Evolutionary conservation across 2,113 vertebrate species (phyloP).

Genomic region (Misgurnus mizolepis): DNA sequence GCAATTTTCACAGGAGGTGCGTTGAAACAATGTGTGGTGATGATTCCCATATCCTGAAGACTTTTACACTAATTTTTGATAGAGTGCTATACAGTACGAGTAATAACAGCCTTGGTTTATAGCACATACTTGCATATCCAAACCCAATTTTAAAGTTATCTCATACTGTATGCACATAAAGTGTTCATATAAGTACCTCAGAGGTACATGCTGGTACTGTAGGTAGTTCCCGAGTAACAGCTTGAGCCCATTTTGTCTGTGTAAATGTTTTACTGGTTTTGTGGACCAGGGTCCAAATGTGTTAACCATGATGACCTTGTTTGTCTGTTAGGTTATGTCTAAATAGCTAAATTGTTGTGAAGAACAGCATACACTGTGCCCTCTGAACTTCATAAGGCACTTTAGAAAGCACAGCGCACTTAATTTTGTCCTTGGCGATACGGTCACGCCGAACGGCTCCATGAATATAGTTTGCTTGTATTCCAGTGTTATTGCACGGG

Average conservation of each 20-base stretch:
- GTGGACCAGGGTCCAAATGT: too few relatives aligned
- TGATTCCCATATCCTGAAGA: background rate
- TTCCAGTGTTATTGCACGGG: slow-evolving; percentile 6
- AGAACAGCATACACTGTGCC: too few relatives aligned
- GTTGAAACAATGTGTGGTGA: background rate
- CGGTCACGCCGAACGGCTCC: background rate
- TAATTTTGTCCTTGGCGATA: background rate
- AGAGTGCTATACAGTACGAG: background rate
- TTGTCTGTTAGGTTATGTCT: too few relatives aligned
- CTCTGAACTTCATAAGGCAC: background rate
- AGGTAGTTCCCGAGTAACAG: too few relatives aligned
- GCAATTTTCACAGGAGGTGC: background rate
- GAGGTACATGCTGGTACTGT: too few relatives aligned
- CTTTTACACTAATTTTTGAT: background rate
- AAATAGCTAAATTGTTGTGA: too few relatives aligned
- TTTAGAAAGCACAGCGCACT: background rate
- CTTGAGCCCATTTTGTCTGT: too few relatives aligned
- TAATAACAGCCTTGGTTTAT: too few relatives aligned
- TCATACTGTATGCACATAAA: too few relatives aligned
- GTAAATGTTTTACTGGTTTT: too few relatives aligned
- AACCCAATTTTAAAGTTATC: background rate
- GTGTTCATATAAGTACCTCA: too few relatives aligned
- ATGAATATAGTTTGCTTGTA: background rate
- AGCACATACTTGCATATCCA: background rate
- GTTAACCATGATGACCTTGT: too few relatives aligned